These are phyloP conservation scores for Drosophila ogumai DNA, from an alignment of 1,140 invertebrate genomes.

Conservation along the genomic window DNA sequence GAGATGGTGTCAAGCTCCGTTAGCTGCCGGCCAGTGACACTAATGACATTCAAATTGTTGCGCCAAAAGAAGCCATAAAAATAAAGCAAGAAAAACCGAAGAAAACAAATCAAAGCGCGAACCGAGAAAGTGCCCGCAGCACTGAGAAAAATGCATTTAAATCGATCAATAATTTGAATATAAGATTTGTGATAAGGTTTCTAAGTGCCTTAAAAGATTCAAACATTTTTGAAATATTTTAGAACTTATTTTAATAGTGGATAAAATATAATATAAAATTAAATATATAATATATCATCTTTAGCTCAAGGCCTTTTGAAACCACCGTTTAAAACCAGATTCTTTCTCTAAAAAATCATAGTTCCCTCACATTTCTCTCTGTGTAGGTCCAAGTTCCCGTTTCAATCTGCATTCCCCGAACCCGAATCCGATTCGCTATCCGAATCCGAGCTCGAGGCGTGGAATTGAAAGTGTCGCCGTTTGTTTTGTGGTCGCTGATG, in stretches of 20 bases:
- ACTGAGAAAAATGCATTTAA: constrained; percentile 7
- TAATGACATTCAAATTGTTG: constrained; percentile 80
- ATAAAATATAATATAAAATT: no score
- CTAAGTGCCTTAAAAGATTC: background rate
- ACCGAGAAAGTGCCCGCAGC: constrained; percentile 61
- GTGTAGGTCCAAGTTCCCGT: constrained; percentile 18
- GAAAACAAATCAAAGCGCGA: constrained; percentile 66
- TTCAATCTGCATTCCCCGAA: constrained; percentile 17
- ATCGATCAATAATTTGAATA: background rate
- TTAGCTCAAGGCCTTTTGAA: background rate
- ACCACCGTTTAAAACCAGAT: no score
- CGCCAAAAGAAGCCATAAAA: constrained; percentile 77
- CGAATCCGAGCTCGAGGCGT: constrained; percentile 50
- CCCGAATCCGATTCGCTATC: constrained; percentile 14
- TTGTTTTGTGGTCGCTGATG: constrained; percentile 60
- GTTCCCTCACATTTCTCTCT: background rate
- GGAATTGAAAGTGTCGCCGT: constrained; percentile 77
- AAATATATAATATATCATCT: no score
- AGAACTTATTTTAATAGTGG: background rate
- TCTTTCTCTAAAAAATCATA: background rate
- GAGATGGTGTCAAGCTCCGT: constrained; percentile 64
- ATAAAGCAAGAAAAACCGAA: constrained; percentile 37
- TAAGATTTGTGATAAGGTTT: no score
- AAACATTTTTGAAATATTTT: background rate
- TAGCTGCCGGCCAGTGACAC: constrained; percentile 67